Conservation (phyloP, 2,888 invertebrate genomes). For the Himalopsyche anomala region DNA sequence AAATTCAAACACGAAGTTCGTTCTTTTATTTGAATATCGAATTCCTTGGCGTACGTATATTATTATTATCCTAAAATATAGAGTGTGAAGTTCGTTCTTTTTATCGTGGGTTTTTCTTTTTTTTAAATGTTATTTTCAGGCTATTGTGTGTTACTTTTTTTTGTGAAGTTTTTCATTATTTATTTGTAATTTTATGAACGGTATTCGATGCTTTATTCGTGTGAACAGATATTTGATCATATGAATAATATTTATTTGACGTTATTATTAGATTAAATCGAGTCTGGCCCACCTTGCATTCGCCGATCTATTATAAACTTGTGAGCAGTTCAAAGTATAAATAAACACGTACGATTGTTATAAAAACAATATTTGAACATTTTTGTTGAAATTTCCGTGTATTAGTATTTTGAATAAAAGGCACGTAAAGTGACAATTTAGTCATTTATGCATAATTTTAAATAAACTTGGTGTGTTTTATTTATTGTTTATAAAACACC, state of each 20-base stretch:
- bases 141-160: background rate
- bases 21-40: conserved; percentile 34
- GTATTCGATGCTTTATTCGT: background rate
- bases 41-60: conserved; percentile 18
- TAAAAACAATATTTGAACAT: background rate
- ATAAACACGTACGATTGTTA: conserved; percentile 15
- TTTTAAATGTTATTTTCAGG: background rate
- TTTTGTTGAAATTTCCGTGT: no score
- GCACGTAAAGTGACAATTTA: no score
- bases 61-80: conserved; percentile 17
- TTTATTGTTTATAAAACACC: no score
- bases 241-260: background rate
- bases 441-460: no score
- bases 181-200: background rate
- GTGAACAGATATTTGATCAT: background rate
- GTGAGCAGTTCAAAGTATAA: conserved; percentile 1
- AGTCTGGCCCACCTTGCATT: background rate
- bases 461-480: no score
- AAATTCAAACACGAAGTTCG: conserved; percentile 24
- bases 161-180: background rate
- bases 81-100: conserved; percentile 21
- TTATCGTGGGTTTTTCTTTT: conserved; percentile 1
- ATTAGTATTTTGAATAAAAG: no score
- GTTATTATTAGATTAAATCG: conserved; percentile 14
- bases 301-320: conserved; percentile 21